Percentiles rank a stretch among this genome's conserved stretches.
phyloP scores from a whole-genome alignment of 2,113 vertebrate species.

The Gambusia holbrooki region DNA sequence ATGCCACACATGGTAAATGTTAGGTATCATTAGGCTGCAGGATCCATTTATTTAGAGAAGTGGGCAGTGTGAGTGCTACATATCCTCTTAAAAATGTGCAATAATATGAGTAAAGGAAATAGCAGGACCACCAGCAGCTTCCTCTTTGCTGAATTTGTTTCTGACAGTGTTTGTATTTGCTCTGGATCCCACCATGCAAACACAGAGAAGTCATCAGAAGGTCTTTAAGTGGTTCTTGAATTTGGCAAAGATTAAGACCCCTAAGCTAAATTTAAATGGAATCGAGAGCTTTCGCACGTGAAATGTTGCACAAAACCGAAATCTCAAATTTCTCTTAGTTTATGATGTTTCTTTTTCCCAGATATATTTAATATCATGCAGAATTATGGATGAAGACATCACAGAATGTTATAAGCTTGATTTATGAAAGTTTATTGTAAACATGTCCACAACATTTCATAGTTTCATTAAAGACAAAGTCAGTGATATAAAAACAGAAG shows the following conservation, averaged over 20 bases:
- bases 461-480: neutral
- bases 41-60: conserved; percentile 23
- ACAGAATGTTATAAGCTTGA: neutral
- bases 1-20: conserved; percentile 17
- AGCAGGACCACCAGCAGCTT: conserved; percentile 68
- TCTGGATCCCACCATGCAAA: conserved; percentile 47
- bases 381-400: neutral
- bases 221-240: conserved; percentile 57
- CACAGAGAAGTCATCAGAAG: conserved; percentile 51
- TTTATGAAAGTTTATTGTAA: conserved; percentile 19
- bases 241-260: conserved; percentile 27
- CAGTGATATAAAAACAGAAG: neutral
- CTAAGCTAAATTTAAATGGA: conserved; percentile 37
- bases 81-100: conserved; percentile 16
- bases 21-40: conserved; percentile 23
- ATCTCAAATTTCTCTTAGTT: neutral
- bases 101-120: conserved; percentile 46
- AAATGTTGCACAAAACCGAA: conserved; percentile 9
- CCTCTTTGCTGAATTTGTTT: conserved; percentile 46
- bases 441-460: neutral
- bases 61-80: conserved; percentile 20
- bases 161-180: conserved; percentile 54
- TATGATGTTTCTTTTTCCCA: neutral
- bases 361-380: neutral
- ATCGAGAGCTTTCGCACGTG: conserved; percentile 16